Evolutionary conservation across 1,140 invertebrate species (phyloP).

Genomic region (Pissodes strobi): DNA sequence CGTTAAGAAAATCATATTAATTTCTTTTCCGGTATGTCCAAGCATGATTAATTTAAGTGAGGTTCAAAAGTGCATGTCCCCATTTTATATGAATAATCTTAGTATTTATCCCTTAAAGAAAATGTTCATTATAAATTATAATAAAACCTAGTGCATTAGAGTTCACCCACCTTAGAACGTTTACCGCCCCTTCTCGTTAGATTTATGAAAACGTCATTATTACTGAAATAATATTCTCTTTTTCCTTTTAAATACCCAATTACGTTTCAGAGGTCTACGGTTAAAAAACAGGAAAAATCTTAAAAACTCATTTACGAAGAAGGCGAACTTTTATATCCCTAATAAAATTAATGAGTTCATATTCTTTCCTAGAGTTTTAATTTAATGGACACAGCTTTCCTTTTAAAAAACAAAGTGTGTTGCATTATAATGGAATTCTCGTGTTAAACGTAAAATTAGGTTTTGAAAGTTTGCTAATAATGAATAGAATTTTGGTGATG

Average conservation of each 20-base stretch:
- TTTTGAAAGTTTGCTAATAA: conserved; percentile 8
- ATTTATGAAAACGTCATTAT: conserved; percentile 7
- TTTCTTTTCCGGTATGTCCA: no score
- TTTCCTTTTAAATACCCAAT: conserved; percentile 13
- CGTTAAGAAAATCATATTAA: no score
- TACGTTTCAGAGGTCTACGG: conserved; percentile 7
- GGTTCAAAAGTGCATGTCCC: no score
- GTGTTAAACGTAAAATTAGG: conserved; percentile 10
- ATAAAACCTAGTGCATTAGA: no score
- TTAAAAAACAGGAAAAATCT: conserved; percentile 20
- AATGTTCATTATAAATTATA: no score
- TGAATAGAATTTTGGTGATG: not conserved
- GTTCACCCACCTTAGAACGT: no score
- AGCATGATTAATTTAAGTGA: no score
- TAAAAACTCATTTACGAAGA: conserved; percentile 27
- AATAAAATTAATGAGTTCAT: conserved; percentile 31
- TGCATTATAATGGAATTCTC: conserved; percentile 23
- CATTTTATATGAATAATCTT: no score
- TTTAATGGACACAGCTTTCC: conserved; percentile 22
- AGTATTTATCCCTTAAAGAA: no score
- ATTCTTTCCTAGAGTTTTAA: conserved; percentile 25
- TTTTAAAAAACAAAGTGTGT: conserved; percentile 20
- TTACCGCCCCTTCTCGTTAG: no score
- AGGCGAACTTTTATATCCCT: conserved; percentile 28
- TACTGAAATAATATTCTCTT: conserved; percentile 2